phyloP scores from a whole-genome alignment of 2,113 vertebrate genomes.

The Cavia porcellus region DNA sequence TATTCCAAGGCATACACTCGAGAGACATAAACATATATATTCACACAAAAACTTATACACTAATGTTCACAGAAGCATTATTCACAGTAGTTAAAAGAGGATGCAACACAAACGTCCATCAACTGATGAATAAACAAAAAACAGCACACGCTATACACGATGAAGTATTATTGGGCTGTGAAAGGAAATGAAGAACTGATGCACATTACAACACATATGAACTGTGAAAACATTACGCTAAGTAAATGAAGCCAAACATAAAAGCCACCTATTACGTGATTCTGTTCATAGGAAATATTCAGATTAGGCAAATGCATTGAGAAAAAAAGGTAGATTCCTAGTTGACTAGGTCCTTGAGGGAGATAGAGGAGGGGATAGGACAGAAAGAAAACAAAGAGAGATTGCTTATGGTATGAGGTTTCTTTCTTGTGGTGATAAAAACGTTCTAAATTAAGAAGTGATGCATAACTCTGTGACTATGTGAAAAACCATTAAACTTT shows the following conservation, averaged over 20 bases:
- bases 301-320: background rate
- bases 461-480: background rate
- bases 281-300: background rate
- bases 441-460: background rate
- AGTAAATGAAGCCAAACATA: background rate
- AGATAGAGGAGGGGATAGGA: background rate
- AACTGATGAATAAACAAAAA: background rate
- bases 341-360: background rate
- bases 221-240: background rate
- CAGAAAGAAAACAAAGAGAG: background rate
- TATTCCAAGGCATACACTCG: background rate
- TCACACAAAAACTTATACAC: background rate
- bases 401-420: background rate
- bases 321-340: background rate
- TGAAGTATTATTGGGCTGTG: background rate
- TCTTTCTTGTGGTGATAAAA: background rate
- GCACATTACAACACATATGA: background rate
- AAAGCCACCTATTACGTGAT: background rate
- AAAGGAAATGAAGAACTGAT: background rate
- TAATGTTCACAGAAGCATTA: background rate
- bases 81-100: background rate
- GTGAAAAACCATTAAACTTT: background rate
- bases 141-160: background rate
- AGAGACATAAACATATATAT: background rate
- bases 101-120: background rate